Evolutionary conservation across 2,888 invertebrate genomes (phyloP).

Genomic region (Macropis europaea): DNA sequence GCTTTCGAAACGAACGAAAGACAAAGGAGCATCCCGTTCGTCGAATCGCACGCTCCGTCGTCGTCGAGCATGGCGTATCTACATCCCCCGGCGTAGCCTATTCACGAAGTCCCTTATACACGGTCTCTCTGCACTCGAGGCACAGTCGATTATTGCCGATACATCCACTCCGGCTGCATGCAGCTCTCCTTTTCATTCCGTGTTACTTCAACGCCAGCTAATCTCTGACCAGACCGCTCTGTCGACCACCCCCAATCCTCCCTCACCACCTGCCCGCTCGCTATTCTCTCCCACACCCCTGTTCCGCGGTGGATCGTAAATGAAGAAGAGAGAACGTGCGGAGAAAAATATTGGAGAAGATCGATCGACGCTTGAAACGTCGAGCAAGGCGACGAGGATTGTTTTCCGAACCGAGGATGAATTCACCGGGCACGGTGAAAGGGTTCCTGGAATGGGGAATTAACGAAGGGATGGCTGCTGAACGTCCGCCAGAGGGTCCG

Average conservation of each 20-base stretch:
- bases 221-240: constrained; percentile 40
- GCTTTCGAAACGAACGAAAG: constrained; percentile 72
- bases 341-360: constrained; percentile 21
- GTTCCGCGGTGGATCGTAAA: constrained; percentile 1
- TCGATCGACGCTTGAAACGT: constrained; percentile 7
- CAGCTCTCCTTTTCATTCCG: constrained; percentile 70
- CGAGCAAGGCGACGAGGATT: constrained; percentile 11
- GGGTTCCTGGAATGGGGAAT: not conserved
- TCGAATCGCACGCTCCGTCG: constrained; percentile 73
- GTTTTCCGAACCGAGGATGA: constrained; percentile 3
- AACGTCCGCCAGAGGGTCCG: too few relatives aligned
- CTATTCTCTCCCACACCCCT: not conserved
- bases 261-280: not conserved
- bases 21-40: constrained; percentile 77
- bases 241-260: not conserved
- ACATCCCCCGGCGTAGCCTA: constrained; percentile 71
- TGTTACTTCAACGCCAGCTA: constrained; percentile 57
- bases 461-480: too few relatives aligned
- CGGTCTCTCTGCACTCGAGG: constrained; percentile 42
- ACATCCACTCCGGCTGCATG: constrained; percentile 67
- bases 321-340: not conserved
- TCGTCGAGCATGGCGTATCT: constrained; percentile 78
- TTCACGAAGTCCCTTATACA: constrained; percentile 65
- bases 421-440: not conserved
- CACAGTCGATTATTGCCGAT: constrained; percentile 73